Base-by-base conservation (phyloP, 2,888 invertebrate species). In the Rhimphoctona megacephalus region DNA sequence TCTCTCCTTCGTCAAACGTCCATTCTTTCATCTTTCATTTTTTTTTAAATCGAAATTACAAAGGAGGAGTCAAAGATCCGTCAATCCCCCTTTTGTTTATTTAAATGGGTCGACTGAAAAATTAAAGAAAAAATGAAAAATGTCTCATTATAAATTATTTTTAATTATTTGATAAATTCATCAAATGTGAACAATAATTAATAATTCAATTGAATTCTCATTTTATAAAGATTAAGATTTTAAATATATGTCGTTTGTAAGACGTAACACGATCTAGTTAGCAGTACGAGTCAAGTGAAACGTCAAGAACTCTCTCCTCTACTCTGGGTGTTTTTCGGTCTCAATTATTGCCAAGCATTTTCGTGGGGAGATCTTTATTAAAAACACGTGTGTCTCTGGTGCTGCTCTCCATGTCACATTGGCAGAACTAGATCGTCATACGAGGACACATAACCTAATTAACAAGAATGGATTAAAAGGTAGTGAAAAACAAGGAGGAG, bases 231-330 rank as follows among this genome's bases (percentile, higher is more conserved):
- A 61, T 14, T 30, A 14, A 25, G 6, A 30, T 61, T 30, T 61
- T 17, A 30, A 61, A 61, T 61, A 30, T 7, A 30, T 61, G 61
- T 30, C 17, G 17, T 61, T 61, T 30, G 30, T 30, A 61, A 61
- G 7, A 61, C 61, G 61, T 61, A 30, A 61, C 17, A 61, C 30
- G 61, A 61, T 61, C 30, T 61, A 61, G 61, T 61, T 61, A 61
- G 30, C 61, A 7, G 30, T 17, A 61, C 61, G 61, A 61, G 25
- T 57, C 57, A 25, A 57, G 61, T 61, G 30, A 61, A 61, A 61
- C 61, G 61, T 61, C 61, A 30, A 30, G 30, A 61, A 61, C 61
- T 61, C 61, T 30, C 61, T 61, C 30, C 30, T 30, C 30, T 17
- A 30, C 30, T 17, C 6, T 14, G 61, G 11, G 30, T 30, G 61